Conservation (phyloP, 2,797 vertebrate species). For the Masticophis lateralis region DNA sequence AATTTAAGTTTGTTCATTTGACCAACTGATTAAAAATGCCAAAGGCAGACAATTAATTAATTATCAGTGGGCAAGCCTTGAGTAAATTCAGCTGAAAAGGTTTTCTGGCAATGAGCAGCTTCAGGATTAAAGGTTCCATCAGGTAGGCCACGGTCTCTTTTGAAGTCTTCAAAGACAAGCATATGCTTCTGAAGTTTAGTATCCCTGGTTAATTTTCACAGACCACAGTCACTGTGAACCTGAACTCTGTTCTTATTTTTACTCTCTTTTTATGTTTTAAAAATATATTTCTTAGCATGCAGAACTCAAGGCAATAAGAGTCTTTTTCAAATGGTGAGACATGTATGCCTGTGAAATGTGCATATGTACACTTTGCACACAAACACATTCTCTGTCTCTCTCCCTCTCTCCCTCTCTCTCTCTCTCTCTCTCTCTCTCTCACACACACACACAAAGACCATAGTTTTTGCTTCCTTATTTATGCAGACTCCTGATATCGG, state of each 20-base stretch:
- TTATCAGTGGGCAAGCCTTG: not conserved
- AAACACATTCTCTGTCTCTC: not conserved
- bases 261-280: slow-evolving; percentile 18
- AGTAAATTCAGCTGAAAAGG: not conserved
- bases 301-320: not conserved
- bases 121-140: not conserved
- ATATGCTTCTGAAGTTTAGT: not conserved
- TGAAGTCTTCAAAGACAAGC: not conserved
- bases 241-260: slow-evolving; percentile 15
- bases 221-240: not conserved
- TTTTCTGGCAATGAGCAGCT: not conserved
- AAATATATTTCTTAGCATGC: slow-evolving; percentile 9
- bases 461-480: not conserved
- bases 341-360: not conserved
- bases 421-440: too few relatives aligned
- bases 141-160: not conserved
- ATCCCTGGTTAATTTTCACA: slow-evolving; percentile 11
- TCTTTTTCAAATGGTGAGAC: not conserved
- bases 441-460: not conserved
- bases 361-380: not conserved
- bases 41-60: slow-evolving; percentile 1
- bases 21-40: not conserved
- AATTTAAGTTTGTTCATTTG: not conserved
- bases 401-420: too few relatives aligned
- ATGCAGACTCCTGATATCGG: not conserved